phyloP scores from a whole-genome alignment of 2,797 vertebrate genomes.

The Trichosurus vulpecula region DNA sequence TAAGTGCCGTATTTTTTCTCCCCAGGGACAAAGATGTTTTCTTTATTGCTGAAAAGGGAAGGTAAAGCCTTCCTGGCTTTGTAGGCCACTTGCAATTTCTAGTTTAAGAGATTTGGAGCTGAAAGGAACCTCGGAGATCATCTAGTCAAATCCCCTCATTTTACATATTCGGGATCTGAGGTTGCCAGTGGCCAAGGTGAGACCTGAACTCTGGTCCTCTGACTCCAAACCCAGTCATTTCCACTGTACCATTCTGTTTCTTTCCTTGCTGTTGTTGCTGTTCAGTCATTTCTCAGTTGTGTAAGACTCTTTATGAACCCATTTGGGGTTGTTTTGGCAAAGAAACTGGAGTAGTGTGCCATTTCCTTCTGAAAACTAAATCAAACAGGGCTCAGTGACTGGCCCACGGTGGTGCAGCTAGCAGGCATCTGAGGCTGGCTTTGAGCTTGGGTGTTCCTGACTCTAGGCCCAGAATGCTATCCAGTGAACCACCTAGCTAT shows the following conservation, averaged over 20 bases:
- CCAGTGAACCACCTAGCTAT: neutral
- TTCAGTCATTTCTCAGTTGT: neutral
- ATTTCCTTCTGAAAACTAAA: neutral
- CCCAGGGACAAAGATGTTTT: constrained; percentile 27
- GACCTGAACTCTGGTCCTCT: neutral
- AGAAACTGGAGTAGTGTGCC: neutral
- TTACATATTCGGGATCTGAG: neutral
- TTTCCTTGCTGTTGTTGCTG: neutral
- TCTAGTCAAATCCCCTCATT: neutral
- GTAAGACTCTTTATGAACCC: no score
- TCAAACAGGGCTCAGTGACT: neutral
- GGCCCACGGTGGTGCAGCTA: neutral
- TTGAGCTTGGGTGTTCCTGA: neutral
- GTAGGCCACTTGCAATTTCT: neutral
- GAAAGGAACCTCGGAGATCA: neutral
- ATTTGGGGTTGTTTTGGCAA: neutral
- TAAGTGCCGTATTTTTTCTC: constrained; percentile 47
- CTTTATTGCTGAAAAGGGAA: constrained; percentile 49
- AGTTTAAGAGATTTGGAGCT: neutral
- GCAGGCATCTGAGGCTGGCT: neutral
- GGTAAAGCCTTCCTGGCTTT: neutral
- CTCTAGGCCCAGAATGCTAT: neutral
- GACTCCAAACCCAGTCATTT: neutral
- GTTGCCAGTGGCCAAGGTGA: neutral
- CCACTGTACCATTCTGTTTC: neutral